Conservation (phyloP, 2,797 vertebrate species). For the Nannoperca obscura region DNA sequence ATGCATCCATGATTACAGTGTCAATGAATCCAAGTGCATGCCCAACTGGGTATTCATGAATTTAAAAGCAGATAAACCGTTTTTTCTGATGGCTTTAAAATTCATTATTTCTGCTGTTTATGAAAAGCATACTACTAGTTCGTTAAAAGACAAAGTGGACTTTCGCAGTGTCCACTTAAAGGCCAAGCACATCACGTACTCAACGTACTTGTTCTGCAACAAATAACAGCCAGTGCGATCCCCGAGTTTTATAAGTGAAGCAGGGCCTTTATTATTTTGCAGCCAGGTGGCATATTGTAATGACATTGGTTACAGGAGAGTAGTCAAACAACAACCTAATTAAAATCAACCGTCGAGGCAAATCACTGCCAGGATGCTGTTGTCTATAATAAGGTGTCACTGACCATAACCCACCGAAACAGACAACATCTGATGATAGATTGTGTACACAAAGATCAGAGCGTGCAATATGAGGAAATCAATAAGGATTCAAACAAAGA, state of each 20-base stretch:
- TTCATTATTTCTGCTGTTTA: background rate
- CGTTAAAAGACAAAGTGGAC: background rate
- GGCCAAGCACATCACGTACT: background rate
- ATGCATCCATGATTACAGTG: background rate
- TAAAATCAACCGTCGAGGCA: conserved; percentile 59
- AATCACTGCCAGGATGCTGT: conserved; percentile 47
- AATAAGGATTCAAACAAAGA: conserved; percentile 2
- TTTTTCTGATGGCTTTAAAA: background rate
- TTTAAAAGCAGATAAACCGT: background rate
- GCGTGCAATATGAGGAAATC: conserved; percentile 17
- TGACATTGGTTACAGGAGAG: conserved; percentile 34
- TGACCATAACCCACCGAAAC: conserved; percentile 44
- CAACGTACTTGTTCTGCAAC: too few relatives aligned
- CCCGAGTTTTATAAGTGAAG: conserved; percentile 5
- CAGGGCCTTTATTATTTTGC: conserved; percentile 32
- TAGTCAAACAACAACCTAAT: conserved; percentile 72
- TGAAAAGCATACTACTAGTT: background rate
- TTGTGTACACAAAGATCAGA: conserved; percentile 49
- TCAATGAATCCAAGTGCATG: background rate
- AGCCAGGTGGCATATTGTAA: conserved; percentile 58
- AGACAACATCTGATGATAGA: conserved; percentile 30
- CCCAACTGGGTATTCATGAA: background rate
- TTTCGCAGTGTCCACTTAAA: background rate
- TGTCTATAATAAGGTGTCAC: conserved; percentile 38
- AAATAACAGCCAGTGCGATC: background rate